Conservation (phyloP, 2,113 vertebrate species). For the Pelecanus crispus region DNA sequence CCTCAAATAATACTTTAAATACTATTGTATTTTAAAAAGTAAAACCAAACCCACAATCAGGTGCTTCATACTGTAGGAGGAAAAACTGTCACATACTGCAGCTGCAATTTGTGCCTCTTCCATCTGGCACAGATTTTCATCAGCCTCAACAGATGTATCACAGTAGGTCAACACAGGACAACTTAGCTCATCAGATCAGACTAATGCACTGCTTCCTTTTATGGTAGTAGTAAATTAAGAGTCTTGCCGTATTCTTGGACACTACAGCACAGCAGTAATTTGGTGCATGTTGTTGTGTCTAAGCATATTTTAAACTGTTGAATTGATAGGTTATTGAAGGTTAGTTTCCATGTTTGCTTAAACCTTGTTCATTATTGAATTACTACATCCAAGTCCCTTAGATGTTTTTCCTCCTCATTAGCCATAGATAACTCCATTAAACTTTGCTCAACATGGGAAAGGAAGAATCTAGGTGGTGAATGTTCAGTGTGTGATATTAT, state of each 20-base stretch:
- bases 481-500: background rate
- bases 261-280: background rate
- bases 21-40: no score
- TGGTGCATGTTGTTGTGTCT: background rate
- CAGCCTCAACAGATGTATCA: background rate
- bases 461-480: background rate
- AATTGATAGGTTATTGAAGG: background rate
- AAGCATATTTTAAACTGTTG: background rate
- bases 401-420: conserved; percentile 40
- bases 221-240: background rate
- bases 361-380: conserved; percentile 15
- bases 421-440: conserved; percentile 20
- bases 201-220: background rate
- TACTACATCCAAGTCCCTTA: background rate
- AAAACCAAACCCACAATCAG: background rate
- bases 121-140: background rate
- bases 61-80: background rate
- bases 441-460: conserved; percentile 8
- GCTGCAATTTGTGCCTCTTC: background rate
- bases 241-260: background rate
- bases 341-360: conserved; percentile 21
- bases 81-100: background rate
- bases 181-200: background rate
- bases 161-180: background rate
- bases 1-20: no score